Percentiles rank a stretch among this genome's conserved stretches.
Conservation (phyloP, 2,797 vertebrate genomes). For the Chaetophractus vellerosus region DNA sequence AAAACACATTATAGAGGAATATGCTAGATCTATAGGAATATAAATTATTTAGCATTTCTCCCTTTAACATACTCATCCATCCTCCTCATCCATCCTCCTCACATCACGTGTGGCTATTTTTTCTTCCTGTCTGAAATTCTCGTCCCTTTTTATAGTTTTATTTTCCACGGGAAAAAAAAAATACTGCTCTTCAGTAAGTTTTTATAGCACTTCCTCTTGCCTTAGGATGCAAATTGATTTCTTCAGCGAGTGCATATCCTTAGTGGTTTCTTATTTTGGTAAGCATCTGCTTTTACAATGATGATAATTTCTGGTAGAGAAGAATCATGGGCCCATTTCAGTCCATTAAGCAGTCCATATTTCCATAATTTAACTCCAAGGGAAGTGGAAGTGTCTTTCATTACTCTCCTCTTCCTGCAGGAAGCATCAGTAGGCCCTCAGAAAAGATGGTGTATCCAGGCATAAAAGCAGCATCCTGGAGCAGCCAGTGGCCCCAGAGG, state of each 20-base stretch:
- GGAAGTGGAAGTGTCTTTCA: neutral
- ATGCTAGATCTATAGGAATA: neutral
- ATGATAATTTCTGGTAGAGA: constrained; percentile 35
- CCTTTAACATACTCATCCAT: constrained; percentile 11
- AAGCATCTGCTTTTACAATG: constrained; percentile 52
- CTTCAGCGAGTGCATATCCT: neutral
- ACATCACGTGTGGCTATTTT: neutral
- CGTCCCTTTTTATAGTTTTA: constrained; percentile 57
- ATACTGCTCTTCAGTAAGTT: constrained; percentile 18
- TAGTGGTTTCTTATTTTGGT: constrained; percentile 7
- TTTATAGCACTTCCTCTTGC: constrained; percentile 57
- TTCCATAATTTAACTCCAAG: constrained; percentile 50
- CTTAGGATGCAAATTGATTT: constrained; percentile 49
- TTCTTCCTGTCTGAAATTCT: constrained; percentile 24
- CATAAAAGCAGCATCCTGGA: neutral
- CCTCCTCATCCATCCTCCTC: neutral
- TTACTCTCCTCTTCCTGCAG: neutral
- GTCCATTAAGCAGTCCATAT: neutral
- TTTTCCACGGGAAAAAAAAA: constrained; percentile 57
- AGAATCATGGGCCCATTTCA: constrained; percentile 6
- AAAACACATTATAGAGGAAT: constrained; percentile 32
- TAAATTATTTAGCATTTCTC: constrained; percentile 45
- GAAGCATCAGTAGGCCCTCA: no score
- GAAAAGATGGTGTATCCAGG: neutral
- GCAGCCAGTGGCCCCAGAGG: neutral